Evolutionary conservation across 2,113 vertebrate species (phyloP).

Genomic region (Daboia siamensis): DNA sequence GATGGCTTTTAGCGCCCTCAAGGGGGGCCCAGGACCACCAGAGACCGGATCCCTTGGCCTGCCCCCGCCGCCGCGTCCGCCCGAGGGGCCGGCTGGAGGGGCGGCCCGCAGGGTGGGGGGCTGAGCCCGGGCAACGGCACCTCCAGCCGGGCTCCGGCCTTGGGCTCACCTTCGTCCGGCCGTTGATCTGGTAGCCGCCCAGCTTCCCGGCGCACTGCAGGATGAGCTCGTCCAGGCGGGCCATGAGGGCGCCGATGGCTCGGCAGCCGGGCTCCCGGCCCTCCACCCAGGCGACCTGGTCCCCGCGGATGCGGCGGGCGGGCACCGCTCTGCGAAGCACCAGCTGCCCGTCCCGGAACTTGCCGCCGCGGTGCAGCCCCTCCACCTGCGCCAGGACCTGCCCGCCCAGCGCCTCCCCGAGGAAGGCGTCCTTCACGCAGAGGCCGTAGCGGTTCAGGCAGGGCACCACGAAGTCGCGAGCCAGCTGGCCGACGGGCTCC

Average conservation of each 20-base stretch:
- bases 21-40: not conserved
- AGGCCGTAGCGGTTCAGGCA: not conserved
- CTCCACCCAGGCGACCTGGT: slow-evolving; percentile 91
- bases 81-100: not conserved
- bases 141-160: no score
- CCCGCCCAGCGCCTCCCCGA: slow-evolving; percentile 73
- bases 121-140: not conserved
- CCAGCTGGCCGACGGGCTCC: not conserved
- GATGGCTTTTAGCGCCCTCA: not conserved
- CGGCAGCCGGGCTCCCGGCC: slow-evolving; percentile 79
- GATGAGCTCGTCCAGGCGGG: slow-evolving; percentile 78
- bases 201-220: slow-evolving; percentile 82
- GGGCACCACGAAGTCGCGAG: slow-evolving; percentile 12
- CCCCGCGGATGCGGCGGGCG: slow-evolving; percentile 78
- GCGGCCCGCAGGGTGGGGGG: not conserved
- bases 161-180: slow-evolving; percentile 86
- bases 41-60: not conserved
- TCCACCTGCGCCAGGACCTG: slow-evolving; percentile 62
- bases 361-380: slow-evolving; percentile 74
- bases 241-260: slow-evolving; percentile 71
- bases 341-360: slow-evolving; percentile 81
- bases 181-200: slow-evolving; percentile 81
- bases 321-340: slow-evolving; percentile 64
- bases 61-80: not conserved
- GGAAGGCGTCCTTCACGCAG: slow-evolving; percentile 58